These are phyloP conservation scores for Aramus guarauna DNA, from an alignment of 2,113 vertebrate species.

Conservation along the genomic window DNA sequence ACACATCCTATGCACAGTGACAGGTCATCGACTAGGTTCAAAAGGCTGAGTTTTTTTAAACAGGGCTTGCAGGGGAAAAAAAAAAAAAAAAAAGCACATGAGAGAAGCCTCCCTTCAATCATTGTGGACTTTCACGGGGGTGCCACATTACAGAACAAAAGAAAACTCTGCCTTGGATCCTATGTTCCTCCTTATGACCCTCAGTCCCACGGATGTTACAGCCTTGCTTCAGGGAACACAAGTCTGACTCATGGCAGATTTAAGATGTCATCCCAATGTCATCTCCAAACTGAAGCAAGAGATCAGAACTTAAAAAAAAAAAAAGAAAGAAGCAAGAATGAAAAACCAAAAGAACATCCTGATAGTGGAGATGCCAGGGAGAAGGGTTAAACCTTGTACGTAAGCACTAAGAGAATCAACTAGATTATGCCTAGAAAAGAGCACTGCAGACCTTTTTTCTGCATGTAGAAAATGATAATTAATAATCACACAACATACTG, in stretches of 20 bases:
- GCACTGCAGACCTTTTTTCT: not conserved
- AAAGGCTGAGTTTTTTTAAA: not conserved
- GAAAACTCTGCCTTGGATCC: not conserved
- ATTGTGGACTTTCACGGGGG: not conserved
- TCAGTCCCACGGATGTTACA: not conserved
- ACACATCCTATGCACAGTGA: rapidly evolving
- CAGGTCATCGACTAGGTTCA: not conserved
- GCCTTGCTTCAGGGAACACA: not conserved
- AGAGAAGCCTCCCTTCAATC: not conserved
- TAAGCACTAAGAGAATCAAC: not conserved
- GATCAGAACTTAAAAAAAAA: not conserved
- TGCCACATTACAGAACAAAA: not conserved
- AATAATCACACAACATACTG: not conserved
- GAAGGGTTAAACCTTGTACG: not conserved
- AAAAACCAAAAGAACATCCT: not conserved
- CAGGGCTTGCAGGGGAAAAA: not conserved
- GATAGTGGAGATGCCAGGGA: not conserved
- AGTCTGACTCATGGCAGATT: not conserved
- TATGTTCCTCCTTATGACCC: not conserved
- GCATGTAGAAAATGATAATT: not conserved
- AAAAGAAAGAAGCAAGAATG: not conserved
- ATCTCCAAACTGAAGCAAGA: not conserved
- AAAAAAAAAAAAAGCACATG: not conserved
- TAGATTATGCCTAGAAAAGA: not conserved
- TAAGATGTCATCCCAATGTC: not conserved